These are phyloP conservation scores for Psilopsiagon aurifrons DNA, from an alignment of 2,113 vertebrate genomes.

Conservation along the genomic window DNA sequence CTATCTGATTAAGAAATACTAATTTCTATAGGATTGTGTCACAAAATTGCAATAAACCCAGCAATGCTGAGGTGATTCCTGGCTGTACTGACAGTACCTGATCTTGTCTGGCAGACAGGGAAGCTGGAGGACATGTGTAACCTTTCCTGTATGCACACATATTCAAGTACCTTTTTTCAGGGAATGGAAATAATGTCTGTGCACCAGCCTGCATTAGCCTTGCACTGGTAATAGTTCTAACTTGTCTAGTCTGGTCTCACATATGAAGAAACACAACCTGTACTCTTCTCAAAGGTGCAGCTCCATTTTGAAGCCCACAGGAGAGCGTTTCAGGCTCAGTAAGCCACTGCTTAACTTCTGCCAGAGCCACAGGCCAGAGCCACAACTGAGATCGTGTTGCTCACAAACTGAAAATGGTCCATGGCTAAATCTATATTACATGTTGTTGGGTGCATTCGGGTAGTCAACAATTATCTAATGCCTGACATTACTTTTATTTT, in stretches of 20 bases:
- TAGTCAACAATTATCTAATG: background rate
- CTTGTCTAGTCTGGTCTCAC: background rate
- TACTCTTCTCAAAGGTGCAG: background rate
- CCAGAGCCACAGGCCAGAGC: background rate
- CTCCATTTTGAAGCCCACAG: accelerated
- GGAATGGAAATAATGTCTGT: background rate
- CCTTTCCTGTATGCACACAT: background rate
- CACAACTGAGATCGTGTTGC: accelerated
- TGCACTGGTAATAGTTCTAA: too few relatives aligned
- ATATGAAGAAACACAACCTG: background rate
- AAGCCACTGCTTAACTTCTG: too few relatives aligned
- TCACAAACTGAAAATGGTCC: background rate
- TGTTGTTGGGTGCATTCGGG: accelerated
- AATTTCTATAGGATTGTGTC: background rate
- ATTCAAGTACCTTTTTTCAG: background rate
- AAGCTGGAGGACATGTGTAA: background rate
- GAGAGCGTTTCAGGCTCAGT: background rate
- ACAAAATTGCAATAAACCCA: background rate
- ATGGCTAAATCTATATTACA: background rate
- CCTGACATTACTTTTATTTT: background rate
- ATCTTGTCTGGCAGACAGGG: background rate
- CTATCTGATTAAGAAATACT: background rate
- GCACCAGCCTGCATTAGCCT: background rate
- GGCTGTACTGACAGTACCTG: background rate
- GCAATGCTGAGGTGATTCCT: background rate